phyloP scores from a whole-genome alignment of 1,140 invertebrate genomes.

The Fopius arisanus region DNA sequence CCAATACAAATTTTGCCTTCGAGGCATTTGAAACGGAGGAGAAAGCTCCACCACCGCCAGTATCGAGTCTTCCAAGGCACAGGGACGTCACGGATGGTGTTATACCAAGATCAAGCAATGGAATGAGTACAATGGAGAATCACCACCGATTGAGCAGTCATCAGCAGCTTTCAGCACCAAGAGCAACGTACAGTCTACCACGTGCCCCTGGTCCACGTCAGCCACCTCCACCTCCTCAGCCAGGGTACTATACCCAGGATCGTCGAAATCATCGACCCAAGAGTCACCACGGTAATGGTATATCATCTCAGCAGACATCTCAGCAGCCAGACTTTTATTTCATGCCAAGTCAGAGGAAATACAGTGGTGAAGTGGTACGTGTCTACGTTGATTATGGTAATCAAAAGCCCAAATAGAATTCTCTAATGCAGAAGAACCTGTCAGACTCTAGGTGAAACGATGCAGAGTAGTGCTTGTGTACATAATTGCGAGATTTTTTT shows the following conservation, averaged over 20 bases:
- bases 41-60: slow-evolving; percentile 65
- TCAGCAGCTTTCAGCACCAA: slow-evolving; percentile 57
- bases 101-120: neutral
- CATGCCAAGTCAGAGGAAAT: slow-evolving; percentile 92
- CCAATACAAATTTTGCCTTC: slow-evolving; percentile 88
- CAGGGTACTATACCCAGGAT: slow-evolving; percentile 67
- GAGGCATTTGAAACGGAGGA: slow-evolving; percentile 85
- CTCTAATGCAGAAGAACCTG: neutral
- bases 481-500: slow-evolving; percentile 3
- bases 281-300: slow-evolving; percentile 30
- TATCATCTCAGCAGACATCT: slow-evolving; percentile 30
- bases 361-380: slow-evolving; percentile 90
- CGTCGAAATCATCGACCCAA: slow-evolving; percentile 50
- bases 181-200: slow-evolving; percentile 63
- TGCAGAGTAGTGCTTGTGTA: neutral
- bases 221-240: slow-evolving; percentile 48
- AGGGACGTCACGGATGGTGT: slow-evolving; percentile 56
- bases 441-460: slow-evolving; percentile 5
- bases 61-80: slow-evolving; percentile 57
- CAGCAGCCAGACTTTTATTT: slow-evolving; percentile 89
- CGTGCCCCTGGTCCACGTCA: slow-evolving; percentile 55
- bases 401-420: slow-evolving; percentile 50
- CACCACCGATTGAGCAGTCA: slow-evolving; percentile 35
- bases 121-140: slow-evolving; percentile 33
- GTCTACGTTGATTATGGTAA: slow-evolving; percentile 84